Evolutionary conservation across 2,888 invertebrate species (phyloP), one percentile per base, ranked within the genome.

Genomic region (Nomada goodeniana): DNA sequence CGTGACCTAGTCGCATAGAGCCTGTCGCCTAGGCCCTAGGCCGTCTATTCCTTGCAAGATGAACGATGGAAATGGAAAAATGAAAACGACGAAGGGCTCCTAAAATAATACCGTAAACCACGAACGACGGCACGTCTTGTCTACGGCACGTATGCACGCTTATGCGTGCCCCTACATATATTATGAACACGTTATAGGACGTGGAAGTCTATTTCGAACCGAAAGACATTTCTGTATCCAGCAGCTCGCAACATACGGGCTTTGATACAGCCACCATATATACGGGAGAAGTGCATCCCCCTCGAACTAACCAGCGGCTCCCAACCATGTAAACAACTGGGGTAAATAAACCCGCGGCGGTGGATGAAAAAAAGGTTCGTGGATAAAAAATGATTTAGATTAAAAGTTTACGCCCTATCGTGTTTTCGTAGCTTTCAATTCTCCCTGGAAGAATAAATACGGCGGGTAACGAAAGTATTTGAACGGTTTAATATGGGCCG

Each of bases 191-290:
- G 77, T 82, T 81, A 75, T 73, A 83, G 74, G 59, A 88, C 80
- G 68, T 87, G 89, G 80, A 88, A 86, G 88, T 89, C 89, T 88
- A 87, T 89, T 88, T 88, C 82, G 75, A 89, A 88, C 82, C 75
- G 71, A 82, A 77, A 82, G 74, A 80, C 69, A 80, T 82, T 36
- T 82, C 76, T 83, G 85, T 83, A 76, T 78, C 84, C 81, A 80
- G 83, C 83, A 84, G 76, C 83, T 71, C 60, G 83, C 74, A 85
- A 85, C 86, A 83, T 82, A 74, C 86, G 67, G 65, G 83, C 88
- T 89, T 86, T 87, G 88, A 88, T 90, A 88, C 74, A 67, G 71
- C 74, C 59, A 72, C 80, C 76, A 80, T 80, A 83, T 86, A 79
- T 83, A 80, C 44, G 61, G 65, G 84, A 64, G 85, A 76, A 76